Percentiles rank a stretch among this genome's conserved stretches.
Conservation (phyloP, 2,113 vertebrate species). For the chimpanzee (Pan troglodytes) region NHGRI_mPanTro3-v2.1_pri NC_072401.2:36019001-36019500, state of each 20-base stretch:
- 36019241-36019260: neutral
- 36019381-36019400: neutral
- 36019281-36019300: neutral
- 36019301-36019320: neutral
- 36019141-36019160: neutral
- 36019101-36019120: neutral
- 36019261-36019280: neutral
- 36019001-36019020: conserved; percentile 16
- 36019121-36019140: neutral
- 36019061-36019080: neutral
- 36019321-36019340: neutral
- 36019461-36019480: neutral
- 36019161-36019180: neutral
- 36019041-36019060: neutral
- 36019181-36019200: neutral
- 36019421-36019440: neutral
- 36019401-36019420: neutral
- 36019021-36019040: neutral
- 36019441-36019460: neutral
- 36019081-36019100: neutral
- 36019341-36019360: neutral
- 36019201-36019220: neutral
- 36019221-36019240: neutral
- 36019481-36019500: neutral
- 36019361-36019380: neutral